Base-by-base conservation (phyloP, 1,140 invertebrate genomes). In the Eueides isabella region DNA sequence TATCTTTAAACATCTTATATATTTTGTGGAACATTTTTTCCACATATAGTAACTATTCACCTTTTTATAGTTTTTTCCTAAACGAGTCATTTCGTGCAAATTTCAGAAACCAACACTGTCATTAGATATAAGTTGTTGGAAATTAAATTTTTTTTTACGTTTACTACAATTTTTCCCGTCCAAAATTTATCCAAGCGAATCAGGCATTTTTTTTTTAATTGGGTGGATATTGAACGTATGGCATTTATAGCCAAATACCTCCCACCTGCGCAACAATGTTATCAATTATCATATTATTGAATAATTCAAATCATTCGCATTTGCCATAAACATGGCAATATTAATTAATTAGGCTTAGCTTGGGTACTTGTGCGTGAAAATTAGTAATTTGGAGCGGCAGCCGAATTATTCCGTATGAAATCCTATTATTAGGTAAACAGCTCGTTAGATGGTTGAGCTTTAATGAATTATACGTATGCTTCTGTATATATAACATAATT, bases 321-420 rank as follows among this genome's bases (percentile, higher is more conserved):
- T 55, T 55, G 19, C 23, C 48, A 55, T 23, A 55, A 55, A 55
- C 48, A 55, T 55, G 48, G 48, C 48, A 55, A 55, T 26, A 55
- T 55, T 55, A 55, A 55, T 55, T 55, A 55, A 55, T 55, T 55
- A 55, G 26, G 48, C 48, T 55, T 55, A 55, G 48, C 48, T 55
- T n/a, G 26, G 19, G 19, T 26, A 55, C 11, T 55, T 12, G 48
- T 55, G 48, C 19, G 48, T 55, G 48, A 55, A 55, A 55, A 23
- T 55, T 55, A 55, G 48, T 26, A 55, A 11, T 55, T 55, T 26
- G 23, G 48, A 55, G 48, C 48, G n/a, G 41, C 41, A 7, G 48
- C 48, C 48, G 23, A 55, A 55, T 26, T 55, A 26, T 55, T 23
- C 0, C 48, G 48, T 55, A 55, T 55, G 19, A 55, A 23, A 55